Evolutionary conservation across 2,797 vertebrate species (phyloP).

Genomic region (Thripadectes ignobilis): DNA sequence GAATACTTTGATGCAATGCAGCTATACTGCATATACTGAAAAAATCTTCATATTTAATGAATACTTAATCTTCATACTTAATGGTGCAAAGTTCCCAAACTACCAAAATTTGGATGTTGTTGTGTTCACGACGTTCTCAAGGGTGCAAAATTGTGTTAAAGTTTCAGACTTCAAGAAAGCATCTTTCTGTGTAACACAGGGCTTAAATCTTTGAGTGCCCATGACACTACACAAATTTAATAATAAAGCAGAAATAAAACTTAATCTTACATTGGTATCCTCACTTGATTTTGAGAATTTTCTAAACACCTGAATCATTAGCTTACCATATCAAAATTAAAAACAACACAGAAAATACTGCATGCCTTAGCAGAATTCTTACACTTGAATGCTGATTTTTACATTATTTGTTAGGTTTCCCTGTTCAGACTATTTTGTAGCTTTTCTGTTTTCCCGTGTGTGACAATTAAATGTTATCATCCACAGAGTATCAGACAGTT

Average conservation of each 20-base stretch:
- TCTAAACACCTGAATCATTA: background rate
- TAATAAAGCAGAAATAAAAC: background rate
- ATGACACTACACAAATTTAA: background rate
- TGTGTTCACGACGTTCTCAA: background rate
- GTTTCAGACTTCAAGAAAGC: background rate
- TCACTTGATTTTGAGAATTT: background rate
- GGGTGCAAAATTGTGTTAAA: background rate
- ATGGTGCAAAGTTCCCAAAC: background rate
- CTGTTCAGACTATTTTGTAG: background rate
- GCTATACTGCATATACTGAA: background rate
- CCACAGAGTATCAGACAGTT: background rate
- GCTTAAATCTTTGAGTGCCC: background rate
- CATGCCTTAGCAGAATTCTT: background rate
- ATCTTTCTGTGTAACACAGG: background rate
- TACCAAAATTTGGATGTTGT: background rate
- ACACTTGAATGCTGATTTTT: background rate
- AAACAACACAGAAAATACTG: background rate
- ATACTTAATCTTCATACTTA: background rate
- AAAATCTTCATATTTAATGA: background rate
- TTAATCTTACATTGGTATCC: background rate
- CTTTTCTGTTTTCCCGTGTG: slow-evolving; percentile 1
- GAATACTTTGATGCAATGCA: background rate
- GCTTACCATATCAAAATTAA: background rate
- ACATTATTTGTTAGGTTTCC: background rate
- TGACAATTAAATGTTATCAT: slow-evolving; percentile 11